Conservation (phyloP, 2,113 vertebrate genomes). For the Malaclemys terrapin region DNA sequence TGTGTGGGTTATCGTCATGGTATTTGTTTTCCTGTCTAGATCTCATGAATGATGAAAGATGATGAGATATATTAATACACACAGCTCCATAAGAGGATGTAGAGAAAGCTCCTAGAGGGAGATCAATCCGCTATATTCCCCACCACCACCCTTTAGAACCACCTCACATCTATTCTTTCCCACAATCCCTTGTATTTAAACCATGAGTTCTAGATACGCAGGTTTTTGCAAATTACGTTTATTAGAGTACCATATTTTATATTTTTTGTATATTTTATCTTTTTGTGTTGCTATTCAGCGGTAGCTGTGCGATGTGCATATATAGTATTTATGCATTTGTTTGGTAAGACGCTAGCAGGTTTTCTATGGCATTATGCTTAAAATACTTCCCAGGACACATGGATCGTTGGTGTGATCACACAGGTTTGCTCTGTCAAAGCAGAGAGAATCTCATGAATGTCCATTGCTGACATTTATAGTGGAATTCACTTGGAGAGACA, state of each 20-base stretch:
- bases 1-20: background rate
- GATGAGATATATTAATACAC: conserved; percentile 23
- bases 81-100: background rate
- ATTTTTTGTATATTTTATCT: background rate
- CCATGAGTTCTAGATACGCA: background rate
- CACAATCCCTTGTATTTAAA: background rate
- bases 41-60: conserved; percentile 24
- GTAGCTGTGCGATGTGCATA: background rate
- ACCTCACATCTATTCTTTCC: background rate
- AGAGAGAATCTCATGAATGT: background rate
- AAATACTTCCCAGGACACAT: background rate
- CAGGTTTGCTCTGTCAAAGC: background rate
- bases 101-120: background rate
- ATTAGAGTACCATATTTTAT: background rate
- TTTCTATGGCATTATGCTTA: background rate
- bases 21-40: conserved; percentile 8
- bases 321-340: background rate
- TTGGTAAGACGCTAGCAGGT: background rate
- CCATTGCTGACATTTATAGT: background rate
- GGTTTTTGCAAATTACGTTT: background rate
- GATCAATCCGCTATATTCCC: background rate
- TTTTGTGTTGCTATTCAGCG: background rate
- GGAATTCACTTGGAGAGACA: background rate
- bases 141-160: background rate
- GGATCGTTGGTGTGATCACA: background rate